Evolutionary conservation across 2,888 invertebrate species (phyloP).

Genomic region (Adelognathus sp.): DNA sequence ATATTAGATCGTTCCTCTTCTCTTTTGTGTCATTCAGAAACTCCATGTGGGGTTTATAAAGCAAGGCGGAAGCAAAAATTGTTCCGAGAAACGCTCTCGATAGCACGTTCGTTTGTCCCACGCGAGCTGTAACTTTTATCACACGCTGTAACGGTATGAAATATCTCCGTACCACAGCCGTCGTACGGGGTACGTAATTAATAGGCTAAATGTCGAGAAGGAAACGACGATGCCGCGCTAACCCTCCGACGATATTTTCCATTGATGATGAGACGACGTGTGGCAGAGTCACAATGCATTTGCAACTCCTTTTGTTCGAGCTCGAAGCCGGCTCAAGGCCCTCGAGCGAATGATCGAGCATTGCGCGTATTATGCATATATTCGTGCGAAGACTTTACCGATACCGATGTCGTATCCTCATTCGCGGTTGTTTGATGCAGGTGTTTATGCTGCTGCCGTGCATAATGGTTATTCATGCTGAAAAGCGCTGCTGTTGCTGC

Average conservation of each 20-base stretch:
- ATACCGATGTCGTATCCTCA: slow-evolving; percentile 9
- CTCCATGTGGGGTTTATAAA: background rate
- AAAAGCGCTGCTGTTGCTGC: slow-evolving; percentile 21
- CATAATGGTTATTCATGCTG: slow-evolving; percentile 48
- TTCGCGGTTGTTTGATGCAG: slow-evolving; percentile 29
- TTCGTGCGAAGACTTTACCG: slow-evolving; percentile 16
- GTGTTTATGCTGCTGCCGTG: slow-evolving; percentile 33
- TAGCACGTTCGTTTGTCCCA: background rate
- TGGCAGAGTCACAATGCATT: slow-evolving; percentile 52
- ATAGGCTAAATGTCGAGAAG: slow-evolving; percentile 49
- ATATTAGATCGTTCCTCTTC: slow-evolving; percentile 43
- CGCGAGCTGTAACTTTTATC: background rate
- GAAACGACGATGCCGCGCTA: slow-evolving; percentile 28
- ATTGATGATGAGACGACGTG: slow-evolving; percentile 43
- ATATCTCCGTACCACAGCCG: slow-evolving; percentile 22
- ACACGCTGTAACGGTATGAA: slow-evolving; percentile 15
- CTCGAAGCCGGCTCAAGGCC: slow-evolving; percentile 21
- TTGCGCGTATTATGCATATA: slow-evolving; percentile 27
- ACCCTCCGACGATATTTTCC: slow-evolving; percentile 38
- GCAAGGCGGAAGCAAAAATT: slow-evolving; percentile 18
- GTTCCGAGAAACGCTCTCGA: slow-evolving; percentile 8
- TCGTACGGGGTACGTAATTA: slow-evolving; percentile 44
- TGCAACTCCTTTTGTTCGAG: slow-evolving; percentile 55
- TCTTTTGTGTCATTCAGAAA: background rate
- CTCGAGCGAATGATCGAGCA: slow-evolving; percentile 24